Evolutionary conservation across 2,113 vertebrate genomes (phyloP).

Genomic region (Cochlearius cochlearius): DNA sequence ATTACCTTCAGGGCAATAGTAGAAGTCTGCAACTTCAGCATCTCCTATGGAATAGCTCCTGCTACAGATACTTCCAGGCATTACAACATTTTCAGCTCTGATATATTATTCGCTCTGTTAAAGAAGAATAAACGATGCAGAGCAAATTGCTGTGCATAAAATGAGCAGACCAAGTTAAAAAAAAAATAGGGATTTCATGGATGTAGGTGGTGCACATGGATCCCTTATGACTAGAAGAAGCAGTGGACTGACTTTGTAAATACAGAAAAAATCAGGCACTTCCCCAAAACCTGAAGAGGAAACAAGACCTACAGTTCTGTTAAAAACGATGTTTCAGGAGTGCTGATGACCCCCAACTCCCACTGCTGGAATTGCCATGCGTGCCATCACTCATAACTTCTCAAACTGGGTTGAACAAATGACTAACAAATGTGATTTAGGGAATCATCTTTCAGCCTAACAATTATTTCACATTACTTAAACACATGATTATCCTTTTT

Average conservation of each 20-base stretch:
- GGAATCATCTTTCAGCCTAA: neutral
- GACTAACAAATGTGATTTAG: neutral
- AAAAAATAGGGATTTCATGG: fast-evolving
- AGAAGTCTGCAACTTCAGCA: neutral
- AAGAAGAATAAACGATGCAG: neutral
- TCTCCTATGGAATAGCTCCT: neutral
- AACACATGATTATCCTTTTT: neutral
- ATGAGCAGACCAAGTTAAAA: neutral
- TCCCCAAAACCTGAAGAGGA: neutral
- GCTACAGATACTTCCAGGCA: neutral
- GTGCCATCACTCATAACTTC: neutral
- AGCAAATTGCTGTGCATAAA: neutral
- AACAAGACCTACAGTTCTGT: neutral
- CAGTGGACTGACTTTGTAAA: neutral
- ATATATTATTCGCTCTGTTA: neutral
- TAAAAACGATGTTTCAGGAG: neutral
- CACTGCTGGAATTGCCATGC: neutral
- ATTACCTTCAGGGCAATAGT: neutral
- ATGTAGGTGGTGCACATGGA: neutral
- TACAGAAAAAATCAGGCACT: neutral
- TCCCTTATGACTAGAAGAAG: neutral
- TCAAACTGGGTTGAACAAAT: neutral
- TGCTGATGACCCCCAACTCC: neutral
- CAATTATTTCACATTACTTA: neutral
- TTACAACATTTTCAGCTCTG: neutral